Base-by-base conservation (phyloP, 2,888 invertebrate genomes). In the Caenorhabditis becei region DNA sequence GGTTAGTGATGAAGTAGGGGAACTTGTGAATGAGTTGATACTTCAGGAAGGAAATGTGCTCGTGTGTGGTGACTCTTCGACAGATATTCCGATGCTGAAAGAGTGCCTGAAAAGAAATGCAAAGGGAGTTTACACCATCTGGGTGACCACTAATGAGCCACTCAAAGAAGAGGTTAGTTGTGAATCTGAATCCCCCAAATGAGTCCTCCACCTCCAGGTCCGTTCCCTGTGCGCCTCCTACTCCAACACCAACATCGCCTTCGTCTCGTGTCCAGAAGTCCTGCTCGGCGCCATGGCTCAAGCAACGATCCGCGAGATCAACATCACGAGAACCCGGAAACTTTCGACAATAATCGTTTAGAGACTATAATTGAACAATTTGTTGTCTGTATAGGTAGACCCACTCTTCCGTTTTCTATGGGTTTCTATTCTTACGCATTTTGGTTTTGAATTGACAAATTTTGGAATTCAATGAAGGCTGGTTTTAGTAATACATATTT, bases 271-370 rank as follows among this genome's bases (percentile, higher is more conserved):
- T 35, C 91, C 91, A 2, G 91, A 90, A 70, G 91, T 91, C 8
- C 71, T 91, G 2, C 83, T 91, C 7, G 91, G 91, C 3, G 91
- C 89, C 1, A 91, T 91, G 91, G 91, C 91, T 8, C 90, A 91
- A 74, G 91, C 91, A 10, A 91, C 91, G 5, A 90, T 91, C 24
- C 85, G 91, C 23, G 91, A 91, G 74, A 91, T 90, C 58, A 85
- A 80, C 41, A 84, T 89, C n/a, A 72, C 77, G 11, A 59, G 71
- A 71, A 62, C 66, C 16, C 75, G 80, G 1, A 80, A 75, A 59
- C 24, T 75, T 10, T 75, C 80, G 8, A 56, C 58, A 51, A 35
- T 56, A n/a, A 41, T 65, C 37, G 56, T 75, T 18, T 75, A 16
- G 47, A 51, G 23, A 37, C 35, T 37, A 14, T 37, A 1, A 23